A percentile compares a stretch with the other conserved stretches of the same genome.
Evolutionary conservation across 2,113 vertebrate genomes (phyloP).

Genomic region (Dolichotis patagonum): DNA sequence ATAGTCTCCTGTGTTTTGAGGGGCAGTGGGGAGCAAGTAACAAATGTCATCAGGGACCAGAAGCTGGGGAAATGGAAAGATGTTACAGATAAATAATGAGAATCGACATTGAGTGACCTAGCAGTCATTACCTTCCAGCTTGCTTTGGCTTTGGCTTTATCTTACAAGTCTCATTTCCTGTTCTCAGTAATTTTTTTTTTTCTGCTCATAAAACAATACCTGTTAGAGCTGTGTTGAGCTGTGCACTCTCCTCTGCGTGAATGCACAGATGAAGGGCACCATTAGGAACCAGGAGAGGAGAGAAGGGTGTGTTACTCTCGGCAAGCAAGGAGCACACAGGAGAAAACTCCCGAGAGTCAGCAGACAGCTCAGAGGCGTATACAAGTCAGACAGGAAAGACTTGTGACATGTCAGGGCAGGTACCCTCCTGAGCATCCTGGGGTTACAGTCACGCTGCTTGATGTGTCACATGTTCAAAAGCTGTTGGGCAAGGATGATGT

Average conservation of each 20-base stretch:
- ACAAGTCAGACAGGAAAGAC: not conserved
- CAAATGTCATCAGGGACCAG: not conserved
- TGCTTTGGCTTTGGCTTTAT: not conserved
- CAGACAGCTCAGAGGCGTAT: not conserved
- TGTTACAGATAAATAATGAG: not conserved
- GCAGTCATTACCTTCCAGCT: not conserved
- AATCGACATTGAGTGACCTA: not conserved
- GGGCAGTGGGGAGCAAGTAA: not conserved
- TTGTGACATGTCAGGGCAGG: not conserved
- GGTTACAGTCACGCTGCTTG: too few species aligned
- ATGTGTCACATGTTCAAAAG: not conserved
- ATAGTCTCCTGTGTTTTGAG: not conserved
- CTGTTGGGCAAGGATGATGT: too few species aligned
- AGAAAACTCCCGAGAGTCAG: not conserved
- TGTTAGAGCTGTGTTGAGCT: not conserved
- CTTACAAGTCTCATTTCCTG: not conserved
- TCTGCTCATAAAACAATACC: constrained; percentile 10
- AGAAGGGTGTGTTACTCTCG: too few species aligned
- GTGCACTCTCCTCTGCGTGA: not conserved
- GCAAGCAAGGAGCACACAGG: not conserved
- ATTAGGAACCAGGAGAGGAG: not conserved
- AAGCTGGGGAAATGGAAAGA: not conserved
- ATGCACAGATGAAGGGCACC: not conserved
- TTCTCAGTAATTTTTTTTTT: not conserved
- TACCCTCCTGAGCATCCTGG: not conserved